Percentiles rank a stretch among this genome's conserved stretches.
Conservation (phyloP, 2,888 invertebrate genomes). For the Griposia aprilina region DNA sequence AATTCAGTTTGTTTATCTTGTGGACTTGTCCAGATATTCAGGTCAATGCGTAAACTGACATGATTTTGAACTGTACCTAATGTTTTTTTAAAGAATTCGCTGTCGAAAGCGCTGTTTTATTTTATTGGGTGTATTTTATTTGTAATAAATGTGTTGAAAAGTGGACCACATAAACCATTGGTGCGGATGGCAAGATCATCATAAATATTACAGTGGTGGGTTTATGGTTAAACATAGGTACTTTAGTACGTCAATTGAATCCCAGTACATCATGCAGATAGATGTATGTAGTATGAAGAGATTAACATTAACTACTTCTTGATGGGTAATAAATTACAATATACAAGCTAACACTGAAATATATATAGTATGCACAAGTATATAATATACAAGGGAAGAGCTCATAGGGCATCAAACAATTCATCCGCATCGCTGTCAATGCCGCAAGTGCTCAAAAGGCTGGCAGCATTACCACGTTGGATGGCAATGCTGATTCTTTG, state of each 20-base stretch:
- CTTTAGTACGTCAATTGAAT: not conserved
- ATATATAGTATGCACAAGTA: no score
- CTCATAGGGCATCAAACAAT: no score
- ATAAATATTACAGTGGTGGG: conserved; percentile 17
- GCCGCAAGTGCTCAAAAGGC: no score
- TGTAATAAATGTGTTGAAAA: conserved; percentile 38
- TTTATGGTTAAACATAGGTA: conserved; percentile 3
- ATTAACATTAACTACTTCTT: no score
- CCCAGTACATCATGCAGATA: no score
- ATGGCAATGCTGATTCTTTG: no score
- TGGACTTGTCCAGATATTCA: conserved; percentile 43
- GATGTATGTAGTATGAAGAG: no score
- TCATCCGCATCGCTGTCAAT: no score
- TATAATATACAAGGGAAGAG: no score
- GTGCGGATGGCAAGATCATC: conserved; percentile 17
- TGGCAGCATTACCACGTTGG: no score
- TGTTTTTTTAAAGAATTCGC: conserved; percentile 32
- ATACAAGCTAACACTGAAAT: no score
- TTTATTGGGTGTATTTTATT: conserved; percentile 47
- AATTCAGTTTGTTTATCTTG: conserved; percentile 49
- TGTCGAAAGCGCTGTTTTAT: conserved; percentile 25
- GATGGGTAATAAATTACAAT: no score
- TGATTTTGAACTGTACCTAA: conserved; percentile 14
- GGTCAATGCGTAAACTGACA: conserved; percentile 36
- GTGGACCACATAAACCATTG: conserved; percentile 15